Evolutionary conservation across 2,888 invertebrate species (phyloP), one percentile per base, ranked within the genome.

Genomic region (Tiliacea citrago): DNA sequence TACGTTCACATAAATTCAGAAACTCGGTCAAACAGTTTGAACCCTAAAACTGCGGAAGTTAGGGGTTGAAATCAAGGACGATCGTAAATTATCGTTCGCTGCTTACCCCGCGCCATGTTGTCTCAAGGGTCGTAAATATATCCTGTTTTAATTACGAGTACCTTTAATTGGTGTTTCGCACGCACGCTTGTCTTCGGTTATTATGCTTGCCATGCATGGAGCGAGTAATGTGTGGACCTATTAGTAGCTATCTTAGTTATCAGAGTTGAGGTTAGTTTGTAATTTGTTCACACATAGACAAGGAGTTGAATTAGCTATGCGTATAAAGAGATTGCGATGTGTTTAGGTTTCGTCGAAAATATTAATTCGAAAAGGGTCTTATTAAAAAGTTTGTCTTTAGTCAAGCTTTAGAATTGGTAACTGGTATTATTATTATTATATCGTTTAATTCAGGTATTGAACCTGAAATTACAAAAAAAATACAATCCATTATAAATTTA

Each of bases 81-180:
- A 81, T 85, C 85, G 88, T 96, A 94, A 94, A 95, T 94, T 90
- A 93, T 90, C 86, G 86, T 89, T 88, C 87, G 89, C 91, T 92
- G 87, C 88, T 89, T 90, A 91, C 93, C 92, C 92, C 88, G 93
- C 93, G 93, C 93, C 93, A 92, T 91, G 92, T 95, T 94, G 95
- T 95, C 95, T 95, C 89, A 92, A 92, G 92, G 91, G 92, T 93
- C 94, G 93, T 94, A 94, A 88, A 96, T 95, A 94, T 95, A 95
- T 95, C 92, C 92, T 90, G 92, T 94, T 94, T 94, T 96, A 95
- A 96, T 96, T 96, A 94, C 91, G 90, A 88, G 87, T 87, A 90
- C 91, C 91, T 94, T 92, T 95, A 95, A 96, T 95, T 94, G 93
- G 91, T 84, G 82, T 88, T 88, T 89, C 86, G 90, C 96, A 96